Conservation (phyloP, 2,113 vertebrate genomes). For the Tiliqua scincoides region DNA sequence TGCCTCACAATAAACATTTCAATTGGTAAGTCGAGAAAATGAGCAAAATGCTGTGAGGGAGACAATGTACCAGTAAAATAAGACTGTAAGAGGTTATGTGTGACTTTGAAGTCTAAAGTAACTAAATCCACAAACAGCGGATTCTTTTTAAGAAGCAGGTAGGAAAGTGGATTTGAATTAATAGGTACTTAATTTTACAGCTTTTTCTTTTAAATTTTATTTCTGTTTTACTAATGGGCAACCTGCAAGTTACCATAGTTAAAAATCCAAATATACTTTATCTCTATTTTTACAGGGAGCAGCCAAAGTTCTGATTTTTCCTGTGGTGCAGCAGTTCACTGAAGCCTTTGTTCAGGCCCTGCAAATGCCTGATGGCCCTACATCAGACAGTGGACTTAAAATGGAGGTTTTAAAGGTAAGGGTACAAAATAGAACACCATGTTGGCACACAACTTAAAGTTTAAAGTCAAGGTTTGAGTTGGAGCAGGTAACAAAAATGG, state of each 20-base stretch:
- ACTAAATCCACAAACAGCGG: neutral
- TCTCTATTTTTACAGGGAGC: conserved; percentile 82
- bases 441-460: neutral
- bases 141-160: neutral
- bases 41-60: neutral
- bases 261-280: neutral
- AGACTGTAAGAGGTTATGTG: neutral
- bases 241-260: neutral
- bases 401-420: conserved; percentile 97
- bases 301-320: conserved; percentile 94
- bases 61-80: neutral
- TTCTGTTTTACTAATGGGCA: neutral
- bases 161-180: neutral
- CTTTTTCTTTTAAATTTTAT: too few relatives aligned
- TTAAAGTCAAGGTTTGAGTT: neutral
- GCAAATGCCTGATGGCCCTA: conserved; percentile 93
- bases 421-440: neutral
- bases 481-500: neutral
- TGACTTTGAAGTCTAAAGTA: neutral
- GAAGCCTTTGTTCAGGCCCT: conserved; percentile 96
- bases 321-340: conserved; percentile 97
- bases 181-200: neutral
- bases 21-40: too few relatives aligned
- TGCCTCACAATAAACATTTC: neutral
- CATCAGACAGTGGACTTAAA: conserved; percentile 95